Conservation (phyloP, 2,113 vertebrate species). For the Oxygymnocypris stewartii region DNA sequence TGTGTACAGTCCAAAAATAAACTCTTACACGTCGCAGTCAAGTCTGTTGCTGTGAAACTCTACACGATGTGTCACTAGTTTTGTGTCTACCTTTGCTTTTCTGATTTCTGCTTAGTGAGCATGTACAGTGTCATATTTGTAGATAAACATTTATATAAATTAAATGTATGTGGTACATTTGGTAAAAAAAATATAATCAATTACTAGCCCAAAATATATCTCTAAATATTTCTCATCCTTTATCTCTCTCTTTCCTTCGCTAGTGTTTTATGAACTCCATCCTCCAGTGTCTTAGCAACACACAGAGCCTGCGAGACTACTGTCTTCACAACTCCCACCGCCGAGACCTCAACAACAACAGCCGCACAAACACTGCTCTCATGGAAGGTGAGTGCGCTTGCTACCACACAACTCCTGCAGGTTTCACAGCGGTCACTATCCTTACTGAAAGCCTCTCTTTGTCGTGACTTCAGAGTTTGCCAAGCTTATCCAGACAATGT, state of each 20-base stretch:
- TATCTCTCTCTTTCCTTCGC: conserved; percentile 32
- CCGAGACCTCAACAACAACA: conserved; percentile 92
- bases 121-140: not conserved
- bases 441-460: conserved; percentile 2
- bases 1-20: conserved; percentile 68
- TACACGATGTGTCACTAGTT: conserved; percentile 5
- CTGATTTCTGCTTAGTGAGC: not conserved
- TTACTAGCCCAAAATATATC: not conserved
- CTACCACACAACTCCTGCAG: not conserved
- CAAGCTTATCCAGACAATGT: conserved; percentile 92
- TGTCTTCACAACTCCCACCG: conserved; percentile 92
- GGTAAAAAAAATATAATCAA: not conserved
- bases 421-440: not conserved
- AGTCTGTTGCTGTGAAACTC: conserved; percentile 50
- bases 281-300: conserved; percentile 99
- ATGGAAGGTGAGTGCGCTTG: conserved; percentile 84
- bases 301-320: conserved; percentile 91
- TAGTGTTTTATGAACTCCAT: conserved; percentile 99
- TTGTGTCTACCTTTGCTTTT: not conserved
- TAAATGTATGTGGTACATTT: not conserved
- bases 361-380: conserved; percentile 87
- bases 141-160: not conserved
- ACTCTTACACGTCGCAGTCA: conserved; percentile 50
- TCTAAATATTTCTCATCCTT: not conserved
- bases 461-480: conserved; percentile 83